Percentiles rank a stretch among this genome's conserved stretches.
Conservation (phyloP, 2,797 vertebrate genomes). For the Clarias platycephalus region DNA sequence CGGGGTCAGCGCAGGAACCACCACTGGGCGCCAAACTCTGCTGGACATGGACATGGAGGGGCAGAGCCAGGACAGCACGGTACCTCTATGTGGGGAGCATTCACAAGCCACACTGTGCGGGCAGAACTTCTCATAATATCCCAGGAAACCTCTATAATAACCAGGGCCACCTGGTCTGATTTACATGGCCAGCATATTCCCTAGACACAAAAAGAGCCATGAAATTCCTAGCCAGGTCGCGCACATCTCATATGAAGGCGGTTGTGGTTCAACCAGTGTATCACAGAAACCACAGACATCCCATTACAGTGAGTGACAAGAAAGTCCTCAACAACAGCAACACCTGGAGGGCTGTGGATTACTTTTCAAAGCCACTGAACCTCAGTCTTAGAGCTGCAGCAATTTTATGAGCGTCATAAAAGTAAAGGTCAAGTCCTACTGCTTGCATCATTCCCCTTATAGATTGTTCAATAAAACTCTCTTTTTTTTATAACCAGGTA, state of each 20-base stretch:
- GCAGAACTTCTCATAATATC: conserved; percentile 68
- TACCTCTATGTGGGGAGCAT: conserved; percentile 79
- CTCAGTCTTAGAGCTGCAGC: conserved; percentile 17
- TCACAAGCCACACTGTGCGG: conserved; percentile 65
- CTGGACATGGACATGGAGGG: conserved; percentile 91
- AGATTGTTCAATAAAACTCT: conserved; percentile 32
- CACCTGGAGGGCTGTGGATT: conserved; percentile 13
- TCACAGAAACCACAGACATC: conserved; percentile 12
- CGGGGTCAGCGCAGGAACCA: conserved; percentile 49
- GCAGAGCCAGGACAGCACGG: conserved; percentile 81
- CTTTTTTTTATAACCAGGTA: conserved; percentile 31
- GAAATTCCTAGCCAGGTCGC: background rate
- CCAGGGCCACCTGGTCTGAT: background rate
- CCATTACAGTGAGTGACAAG: background rate
- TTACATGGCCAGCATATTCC: conserved; percentile 6
- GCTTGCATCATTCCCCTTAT: conserved; percentile 39
- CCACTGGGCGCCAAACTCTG: conserved; percentile 71
- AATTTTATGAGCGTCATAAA: conserved; percentile 32
- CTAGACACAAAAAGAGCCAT: background rate
- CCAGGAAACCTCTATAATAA: background rate
- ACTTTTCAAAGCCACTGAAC: conserved; percentile 34
- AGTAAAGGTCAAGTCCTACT: conserved; percentile 20
- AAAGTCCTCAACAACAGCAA: background rate
- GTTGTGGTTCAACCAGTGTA: background rate
- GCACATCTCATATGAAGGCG: conserved; percentile 2